A percentile compares a stretch with the other conserved stretches of the same genome.
phyloP scores from a whole-genome alignment of 2,797 vertebrate genomes.

The Balearica regulorum region DNA sequence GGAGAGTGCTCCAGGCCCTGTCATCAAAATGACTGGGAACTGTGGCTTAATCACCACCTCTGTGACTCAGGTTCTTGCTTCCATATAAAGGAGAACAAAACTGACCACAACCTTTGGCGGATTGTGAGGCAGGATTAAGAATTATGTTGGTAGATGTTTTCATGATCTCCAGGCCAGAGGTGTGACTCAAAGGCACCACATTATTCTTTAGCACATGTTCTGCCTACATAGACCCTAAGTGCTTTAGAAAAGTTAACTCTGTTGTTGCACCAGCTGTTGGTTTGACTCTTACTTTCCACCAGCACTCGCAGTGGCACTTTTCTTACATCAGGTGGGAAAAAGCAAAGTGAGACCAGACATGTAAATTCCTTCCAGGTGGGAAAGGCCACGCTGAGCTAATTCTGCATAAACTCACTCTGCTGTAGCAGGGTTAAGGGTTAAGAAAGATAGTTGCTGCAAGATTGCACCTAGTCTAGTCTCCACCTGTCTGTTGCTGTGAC shows the following conservation, averaged over 20 bases:
- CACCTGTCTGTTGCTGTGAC: neutral
- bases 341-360: neutral
- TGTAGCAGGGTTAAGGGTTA: neutral
- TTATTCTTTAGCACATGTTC: neutral
- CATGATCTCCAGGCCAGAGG: neutral
- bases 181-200: neutral
- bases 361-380: neutral
- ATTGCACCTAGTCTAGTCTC: neutral
- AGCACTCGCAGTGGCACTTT: rapidly evolving
- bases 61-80: neutral
- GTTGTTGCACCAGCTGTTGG: neutral
- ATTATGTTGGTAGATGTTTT: neutral
- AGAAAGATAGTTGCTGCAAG: neutral
- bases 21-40: neutral
- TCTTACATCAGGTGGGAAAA: neutral
- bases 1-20: neutral
- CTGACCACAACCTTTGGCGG: neutral
- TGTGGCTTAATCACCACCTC: neutral
- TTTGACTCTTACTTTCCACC: neutral
- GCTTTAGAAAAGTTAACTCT: neutral
- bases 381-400: neutral
- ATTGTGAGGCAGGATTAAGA: neutral
- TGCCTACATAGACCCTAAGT: neutral
- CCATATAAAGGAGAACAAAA: neutral
- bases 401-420: neutral